Base-by-base conservation (phyloP, 2,797 vertebrate species). In the Anguilla pacifica region DNA sequence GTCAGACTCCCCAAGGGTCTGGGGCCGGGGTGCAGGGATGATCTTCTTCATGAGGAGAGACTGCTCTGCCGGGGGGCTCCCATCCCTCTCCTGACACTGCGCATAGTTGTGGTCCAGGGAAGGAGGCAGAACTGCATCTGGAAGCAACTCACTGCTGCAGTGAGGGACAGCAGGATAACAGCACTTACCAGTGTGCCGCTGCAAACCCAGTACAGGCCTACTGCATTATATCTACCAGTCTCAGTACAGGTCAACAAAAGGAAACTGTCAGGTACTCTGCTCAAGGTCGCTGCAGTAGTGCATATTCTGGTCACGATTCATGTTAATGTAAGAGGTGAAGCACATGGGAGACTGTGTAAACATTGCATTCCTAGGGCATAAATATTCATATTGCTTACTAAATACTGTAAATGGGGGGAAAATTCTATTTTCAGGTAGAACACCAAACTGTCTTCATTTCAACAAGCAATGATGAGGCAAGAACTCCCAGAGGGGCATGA, bases 31-130 rank as follows among this genome's bases (percentile, higher is more conserved):
- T 91, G 98, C 98, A 61, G 99, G 98, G 91, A 99, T 99, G 91
- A 99, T 99, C 94, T 99, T 99, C 95, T 99, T 99, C 96, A 97
- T 97, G 90, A 98, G 93, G 88, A 96, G 96, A 49, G 98, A 97
- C 31, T 98, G 97, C 17, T 97, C 97, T 15, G 97, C 97, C 86
- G 93, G 95, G 91, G 91, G 97, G 91, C 94, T 97, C 92, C 98
- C 98, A 93, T 98, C 98, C 67, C 97, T 97, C 94, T 99, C 98
- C 95, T 99, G 98, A 98, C 98, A 99, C 97, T 99, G 99, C 90
- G 99, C 99, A n/a, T 99, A 99, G 92, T 99, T 99, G 93, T 99
- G 99, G 96, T 99, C 99, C 91, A 99, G 96, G 59, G 98, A 99
- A 0, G 98, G 99, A 15, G 99, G 99, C 95, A 99, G 95, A 92